Conservation (phyloP, 2,797 vertebrate species). For the Cynopterus sphinx region DNA sequence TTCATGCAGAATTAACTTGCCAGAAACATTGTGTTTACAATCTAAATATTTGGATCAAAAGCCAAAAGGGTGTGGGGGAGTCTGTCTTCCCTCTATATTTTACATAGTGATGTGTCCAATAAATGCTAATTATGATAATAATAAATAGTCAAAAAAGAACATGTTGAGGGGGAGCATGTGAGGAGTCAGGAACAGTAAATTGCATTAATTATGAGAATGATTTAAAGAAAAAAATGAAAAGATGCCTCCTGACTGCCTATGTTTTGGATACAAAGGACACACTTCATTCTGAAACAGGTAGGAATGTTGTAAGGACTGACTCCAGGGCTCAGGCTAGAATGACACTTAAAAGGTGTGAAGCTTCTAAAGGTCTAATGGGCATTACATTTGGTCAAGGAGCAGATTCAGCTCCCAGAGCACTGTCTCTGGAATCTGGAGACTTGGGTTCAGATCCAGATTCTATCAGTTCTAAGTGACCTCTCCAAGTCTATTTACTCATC, state of each 20-base stretch:
- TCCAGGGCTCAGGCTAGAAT: neutral
- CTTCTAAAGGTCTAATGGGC: neutral
- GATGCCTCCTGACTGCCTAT: neutral
- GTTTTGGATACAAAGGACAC: neutral
- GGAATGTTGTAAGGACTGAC: neutral
- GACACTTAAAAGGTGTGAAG: neutral
- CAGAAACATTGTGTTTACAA: conserved; percentile 71
- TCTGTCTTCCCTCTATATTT: conserved; percentile 54
- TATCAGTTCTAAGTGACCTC: neutral
- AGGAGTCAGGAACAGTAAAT: conserved; percentile 21
- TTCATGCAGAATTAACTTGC: conserved; percentile 64
- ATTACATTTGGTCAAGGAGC: neutral
- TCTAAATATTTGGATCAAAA: conserved; percentile 75
- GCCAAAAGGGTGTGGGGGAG: conserved; percentile 46
- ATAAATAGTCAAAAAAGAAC: conserved; percentile 62
- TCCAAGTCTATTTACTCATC: neutral
- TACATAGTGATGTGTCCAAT: conserved; percentile 46
- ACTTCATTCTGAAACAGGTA: neutral
- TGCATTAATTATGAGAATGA: conserved; percentile 18
- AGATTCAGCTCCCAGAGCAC: neutral
- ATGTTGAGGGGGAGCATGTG: conserved; percentile 34
- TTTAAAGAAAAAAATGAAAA: neutral
- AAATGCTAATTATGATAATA: conserved; percentile 64
- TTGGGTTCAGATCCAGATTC: neutral
- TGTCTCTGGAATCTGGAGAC: neutral